phyloP scores from a whole-genome alignment of 2,113 vertebrate species.

The Pseudonaja textilis region DNA sequence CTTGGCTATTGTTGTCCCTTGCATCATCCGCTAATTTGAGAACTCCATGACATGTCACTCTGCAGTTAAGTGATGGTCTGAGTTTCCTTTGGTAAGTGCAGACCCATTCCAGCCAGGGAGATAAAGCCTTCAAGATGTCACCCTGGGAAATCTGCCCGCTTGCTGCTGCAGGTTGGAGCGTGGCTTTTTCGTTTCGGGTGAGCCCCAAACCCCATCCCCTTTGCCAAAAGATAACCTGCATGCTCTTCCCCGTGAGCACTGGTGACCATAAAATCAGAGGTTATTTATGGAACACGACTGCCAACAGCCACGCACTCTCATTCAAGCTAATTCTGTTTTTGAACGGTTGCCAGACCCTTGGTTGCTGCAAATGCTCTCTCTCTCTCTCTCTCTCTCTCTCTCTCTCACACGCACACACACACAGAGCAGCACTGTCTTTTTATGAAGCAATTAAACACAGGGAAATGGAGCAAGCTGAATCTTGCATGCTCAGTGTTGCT shows the following conservation, averaged over 20 bases:
- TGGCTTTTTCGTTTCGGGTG: not conserved
- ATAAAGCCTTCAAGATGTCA: constrained; percentile 4
- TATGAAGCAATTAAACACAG: constrained; percentile 27
- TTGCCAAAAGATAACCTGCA: not conserved
- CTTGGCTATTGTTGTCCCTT: not conserved
- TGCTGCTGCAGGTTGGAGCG: constrained; percentile 1
- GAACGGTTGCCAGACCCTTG: constrained; percentile 29
- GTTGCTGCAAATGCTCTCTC: not conserved
- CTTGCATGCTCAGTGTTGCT: not conserved
- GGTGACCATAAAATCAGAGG: constrained; percentile 1
- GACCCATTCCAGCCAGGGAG: not conserved
- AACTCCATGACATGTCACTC: not conserved
- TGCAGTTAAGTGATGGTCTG: not conserved
- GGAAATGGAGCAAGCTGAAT: constrained; percentile 28
- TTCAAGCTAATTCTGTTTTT: constrained; percentile 17
- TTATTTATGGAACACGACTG: constrained; percentile 21
- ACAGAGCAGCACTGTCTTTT: constrained; percentile 15
- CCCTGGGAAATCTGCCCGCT: not conserved
- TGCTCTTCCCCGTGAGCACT: not conserved
- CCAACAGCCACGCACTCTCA: constrained; percentile 8
- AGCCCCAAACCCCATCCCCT: constrained; percentile 6
- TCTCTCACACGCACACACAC: not conserved
- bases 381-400: not conserved
- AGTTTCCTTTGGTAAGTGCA: constrained; percentile 1
- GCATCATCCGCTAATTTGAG: not conserved